Conservation (phyloP, 2,888 invertebrate genomes). For the Ophonus ardosiacus region DNA sequence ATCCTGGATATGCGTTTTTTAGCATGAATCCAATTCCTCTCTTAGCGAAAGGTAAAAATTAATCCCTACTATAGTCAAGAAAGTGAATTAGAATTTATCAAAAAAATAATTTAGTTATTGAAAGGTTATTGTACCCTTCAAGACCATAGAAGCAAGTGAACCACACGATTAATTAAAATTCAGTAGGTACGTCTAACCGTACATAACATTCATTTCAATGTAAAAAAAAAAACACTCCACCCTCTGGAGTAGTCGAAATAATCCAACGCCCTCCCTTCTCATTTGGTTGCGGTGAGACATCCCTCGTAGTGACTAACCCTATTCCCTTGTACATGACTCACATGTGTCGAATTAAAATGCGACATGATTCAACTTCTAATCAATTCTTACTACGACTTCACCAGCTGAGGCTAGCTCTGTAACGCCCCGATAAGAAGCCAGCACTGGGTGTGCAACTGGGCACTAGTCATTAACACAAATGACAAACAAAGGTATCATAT, state of each 20-base stretch:
- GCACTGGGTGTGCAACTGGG: too few species aligned
- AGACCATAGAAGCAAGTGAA: background rate
- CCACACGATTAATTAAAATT: background rate
- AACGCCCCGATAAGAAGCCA: slow-evolving; percentile 33
- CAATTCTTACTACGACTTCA: slow-evolving; percentile 33
- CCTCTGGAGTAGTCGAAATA: background rate
- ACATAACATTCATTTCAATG: background rate
- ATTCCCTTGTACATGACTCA: slow-evolving; percentile 29
- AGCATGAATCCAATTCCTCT: too few species aligned
- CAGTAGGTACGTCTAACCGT: background rate
- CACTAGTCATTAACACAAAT: too few species aligned
- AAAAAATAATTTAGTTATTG: background rate
- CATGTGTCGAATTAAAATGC: slow-evolving; percentile 55
- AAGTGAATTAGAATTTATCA: too few species aligned
- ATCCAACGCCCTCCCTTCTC: background rate
- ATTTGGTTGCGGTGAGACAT: slow-evolving; percentile 18
- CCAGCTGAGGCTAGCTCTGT: background rate
- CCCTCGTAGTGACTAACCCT: background rate
- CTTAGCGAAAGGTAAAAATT: too few species aligned
- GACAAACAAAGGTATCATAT: too few species aligned
- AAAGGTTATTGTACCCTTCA: background rate
- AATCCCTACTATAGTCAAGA: too few species aligned
- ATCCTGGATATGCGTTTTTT: too few species aligned
- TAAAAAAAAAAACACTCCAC: background rate
- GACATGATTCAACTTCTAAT: slow-evolving; percentile 52